Base-by-base conservation (phyloP, 2,797 vertebrate genomes). In the Acipenser ruthenus region DNA sequence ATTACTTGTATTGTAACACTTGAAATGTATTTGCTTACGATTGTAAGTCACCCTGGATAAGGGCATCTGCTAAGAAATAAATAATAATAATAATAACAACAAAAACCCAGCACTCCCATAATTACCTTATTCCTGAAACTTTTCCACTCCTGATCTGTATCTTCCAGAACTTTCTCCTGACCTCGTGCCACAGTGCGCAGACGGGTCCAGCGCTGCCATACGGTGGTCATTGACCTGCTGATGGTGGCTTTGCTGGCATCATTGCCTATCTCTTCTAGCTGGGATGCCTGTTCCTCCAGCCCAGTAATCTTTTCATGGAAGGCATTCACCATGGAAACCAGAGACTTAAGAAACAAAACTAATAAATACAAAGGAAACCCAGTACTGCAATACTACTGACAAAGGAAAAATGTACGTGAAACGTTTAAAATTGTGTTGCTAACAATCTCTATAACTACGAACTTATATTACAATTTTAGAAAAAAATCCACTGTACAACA, bases 131-230 rank as follows among this genome's bases (percentile, higher is more conserved):
- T 79, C 62, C 77, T 85, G 75, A 96, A 91, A 72, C 71, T 81
- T 71, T 84, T 92, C 97, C 96, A 99, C 67, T 95, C 92, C 5
- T 83, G 86, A 0, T 83, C 80, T 0, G 92, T 83, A 53, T 95
- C 94, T 79, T 93, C 90, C 72, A 99, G 88, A 13, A 93, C 87
- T 77, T 92, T 95, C 82, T 95, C 87, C 78, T 96, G 96, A 63
- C 92, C 92, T 69, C 82, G 87, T 47, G 90, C 90, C 67, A 93
- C 89, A 10, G 87, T 87, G 8, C 79, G 82, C 12, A 99, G 89
- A 4, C 89, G 84, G 1, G 86, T 90, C 94, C 95, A 95, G 51
- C 94, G 93, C 74, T 95, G 93, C 90, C 91, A 89, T 61, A 95
- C 92, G 0, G 92, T 91, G 2, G 86, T 91, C 74, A 93, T 90